Percentiles rank a stretch among this genome's conserved stretches.
Evolutionary conservation across 2,888 invertebrate genomes (phyloP).

Genomic region (Drosophila barbarae): DNA sequence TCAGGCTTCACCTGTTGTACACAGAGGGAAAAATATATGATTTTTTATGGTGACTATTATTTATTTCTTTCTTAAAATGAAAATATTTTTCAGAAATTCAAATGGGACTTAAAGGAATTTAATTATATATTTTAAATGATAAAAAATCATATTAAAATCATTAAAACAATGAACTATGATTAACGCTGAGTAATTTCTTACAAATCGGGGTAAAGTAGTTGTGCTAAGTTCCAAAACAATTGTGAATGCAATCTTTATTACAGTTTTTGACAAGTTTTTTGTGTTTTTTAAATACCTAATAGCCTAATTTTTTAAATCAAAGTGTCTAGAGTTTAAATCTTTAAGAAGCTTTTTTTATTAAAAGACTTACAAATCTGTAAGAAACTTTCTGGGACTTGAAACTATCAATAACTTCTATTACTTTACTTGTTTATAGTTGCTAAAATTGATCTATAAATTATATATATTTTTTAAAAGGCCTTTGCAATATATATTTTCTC

Average conservation of each 20-base stretch:
- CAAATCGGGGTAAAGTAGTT: background rate
- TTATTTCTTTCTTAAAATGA: too few species aligned
- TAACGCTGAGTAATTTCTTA: rapidly evolving
- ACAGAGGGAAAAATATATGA: conserved; percentile 1
- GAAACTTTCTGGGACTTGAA: background rate
- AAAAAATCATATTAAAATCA: rapidly evolving
- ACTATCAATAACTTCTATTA: background rate
- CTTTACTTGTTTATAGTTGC: rapidly evolving
- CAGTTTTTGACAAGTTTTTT: background rate
- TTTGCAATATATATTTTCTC: background rate
- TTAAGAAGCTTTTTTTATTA: background rate
- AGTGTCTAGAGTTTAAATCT: background rate
- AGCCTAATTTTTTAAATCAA: too few species aligned
- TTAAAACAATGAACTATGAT: background rate
- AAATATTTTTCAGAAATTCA: background rate
- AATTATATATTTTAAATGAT: background rate
- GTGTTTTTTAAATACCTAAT: too few species aligned
- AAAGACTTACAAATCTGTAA: background rate
- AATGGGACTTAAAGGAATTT: background rate
- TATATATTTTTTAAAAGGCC: background rate
- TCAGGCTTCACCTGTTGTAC: conserved; percentile 46
- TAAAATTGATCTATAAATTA: background rate
- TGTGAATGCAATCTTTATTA: rapidly evolving
- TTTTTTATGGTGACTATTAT: too few species aligned
- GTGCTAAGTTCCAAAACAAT: too few species aligned